phyloP scores from a whole-genome alignment of 1,140 invertebrate species.

The Neodiprion pinetum region DNA sequence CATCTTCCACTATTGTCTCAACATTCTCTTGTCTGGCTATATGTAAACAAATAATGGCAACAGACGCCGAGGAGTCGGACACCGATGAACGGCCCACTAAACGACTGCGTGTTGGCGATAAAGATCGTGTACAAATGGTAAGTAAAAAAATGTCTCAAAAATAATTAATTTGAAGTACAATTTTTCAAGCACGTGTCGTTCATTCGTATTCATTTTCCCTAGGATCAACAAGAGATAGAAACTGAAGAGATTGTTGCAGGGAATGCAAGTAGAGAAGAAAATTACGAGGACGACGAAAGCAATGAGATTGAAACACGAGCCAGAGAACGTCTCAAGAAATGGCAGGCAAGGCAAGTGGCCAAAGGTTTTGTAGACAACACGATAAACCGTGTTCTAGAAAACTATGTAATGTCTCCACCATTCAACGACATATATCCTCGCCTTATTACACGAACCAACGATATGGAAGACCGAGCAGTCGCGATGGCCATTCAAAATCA shows the following conservation, averaged over 20 bases:
- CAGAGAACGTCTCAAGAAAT: conserved; percentile 57
- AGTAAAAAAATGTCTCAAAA: neutral
- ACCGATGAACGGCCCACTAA: conserved; percentile 36
- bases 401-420: conserved; percentile 63
- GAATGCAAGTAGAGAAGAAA: conserved; percentile 19
- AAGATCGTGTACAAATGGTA: neutral
- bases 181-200: neutral
- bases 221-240: conserved; percentile 28
- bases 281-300: conserved; percentile 24
- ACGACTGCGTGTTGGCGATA: neutral
- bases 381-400: conserved; percentile 73
- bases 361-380: conserved; percentile 76
- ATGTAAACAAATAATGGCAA: conserved; percentile 45
- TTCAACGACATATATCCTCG: conserved; percentile 48
- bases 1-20: neutral
- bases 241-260: conserved; percentile 17
- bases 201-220: conserved; percentile 13
- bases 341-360: conserved; percentile 75
- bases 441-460: conserved; percentile 61
- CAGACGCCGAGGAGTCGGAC: conserved; percentile 55
- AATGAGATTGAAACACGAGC: conserved; percentile 39
- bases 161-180: too few species aligned
- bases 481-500: conserved; percentile 66
- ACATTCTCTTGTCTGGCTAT: neutral
- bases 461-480: conserved; percentile 65